Evolutionary conservation across 2,888 invertebrate species (phyloP), one percentile per base, ranked within the genome.

Genomic region (Gerris lacustris): DNA sequence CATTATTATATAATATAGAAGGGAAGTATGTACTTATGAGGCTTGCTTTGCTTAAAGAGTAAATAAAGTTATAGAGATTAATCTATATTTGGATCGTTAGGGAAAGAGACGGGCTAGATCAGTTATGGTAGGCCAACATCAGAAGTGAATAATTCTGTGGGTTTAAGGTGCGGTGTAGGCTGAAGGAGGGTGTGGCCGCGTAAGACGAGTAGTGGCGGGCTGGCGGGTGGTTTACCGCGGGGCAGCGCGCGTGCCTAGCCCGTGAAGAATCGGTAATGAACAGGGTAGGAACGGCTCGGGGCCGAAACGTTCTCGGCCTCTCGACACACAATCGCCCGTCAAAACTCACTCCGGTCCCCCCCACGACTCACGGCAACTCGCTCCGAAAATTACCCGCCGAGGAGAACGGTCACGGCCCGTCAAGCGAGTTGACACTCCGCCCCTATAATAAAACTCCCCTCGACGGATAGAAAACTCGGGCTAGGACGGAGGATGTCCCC

Each of bases 251-350:
- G 55, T 55, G 55, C 55, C 55, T 55, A 11, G 55, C 55, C 55
- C 55, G 55, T 55, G 55, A 55, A 55, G 55, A 55, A 55, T 55
- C 55, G 15, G 55, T 55, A 55, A 55, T 55, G 55, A 55, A 55
- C 55, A 55, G 55, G 55, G 15, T 9, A 55, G 9, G 15, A 31
- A 11, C 55, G 55, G 55, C 55, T 55, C 55, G 31, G 31, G 31
- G 31, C 31, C 31, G 31, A 31, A 31, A 31, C 31, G 31, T 31
- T 55, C 55, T 55, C 55, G 55, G 55, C 55, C 55, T 11, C 55
- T 31, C 31, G 31, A 31, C 31, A 31, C 4, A 31, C 31, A 31
- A 31, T 31, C 31, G 31, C 31, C 31, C 31, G 31, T 31, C 31
- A 31, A 31, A 31, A 31, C 31, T 31, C 31, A 4, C 31, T 31